A percentile compares a stretch with the other conserved stretches of the same genome.
Evolutionary conservation across 2,888 invertebrate genomes (phyloP).

Genomic region (Drosophila anomalata): DNA sequence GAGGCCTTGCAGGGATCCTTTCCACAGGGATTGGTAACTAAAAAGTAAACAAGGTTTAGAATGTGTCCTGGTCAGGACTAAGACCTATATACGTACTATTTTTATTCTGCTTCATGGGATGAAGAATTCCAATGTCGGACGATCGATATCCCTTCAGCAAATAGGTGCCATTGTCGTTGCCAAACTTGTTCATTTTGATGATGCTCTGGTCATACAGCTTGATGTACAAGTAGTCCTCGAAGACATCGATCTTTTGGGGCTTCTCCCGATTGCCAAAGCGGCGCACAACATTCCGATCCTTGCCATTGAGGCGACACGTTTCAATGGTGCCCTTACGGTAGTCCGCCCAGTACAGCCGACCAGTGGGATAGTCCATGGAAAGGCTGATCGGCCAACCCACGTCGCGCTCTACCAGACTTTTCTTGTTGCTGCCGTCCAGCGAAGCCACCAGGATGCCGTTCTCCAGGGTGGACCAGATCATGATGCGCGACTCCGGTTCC

Average conservation of each 20-base stretch:
- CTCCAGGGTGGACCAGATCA: conserved; percentile 92
- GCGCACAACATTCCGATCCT: conserved; percentile 86
- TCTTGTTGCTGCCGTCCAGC: conserved; percentile 87
- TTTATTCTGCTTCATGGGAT: conserved; percentile 87
- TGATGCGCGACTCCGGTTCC: conserved; percentile 86
- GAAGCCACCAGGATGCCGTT: conserved; percentile 87
- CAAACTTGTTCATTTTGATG: conserved; percentile 88
- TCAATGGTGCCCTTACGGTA: conserved; percentile 90
- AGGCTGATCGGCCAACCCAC: conserved; percentile 91
- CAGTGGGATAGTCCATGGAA: conserved; percentile 89
- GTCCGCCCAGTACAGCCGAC: conserved; percentile 93
- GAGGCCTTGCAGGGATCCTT: conserved; percentile 86
- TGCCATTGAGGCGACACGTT: conserved; percentile 88
- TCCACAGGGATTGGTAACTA: conserved; percentile 86
- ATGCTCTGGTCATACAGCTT: conserved; percentile 88
- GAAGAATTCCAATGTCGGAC: conserved; percentile 88
- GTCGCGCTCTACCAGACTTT: conserved; percentile 86
- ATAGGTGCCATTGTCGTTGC: conserved; percentile 85
- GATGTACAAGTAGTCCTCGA: conserved; percentile 89
- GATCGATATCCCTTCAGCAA: conserved; percentile 86
- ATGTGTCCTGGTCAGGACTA: neutral
- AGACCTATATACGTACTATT: conserved; percentile 82
- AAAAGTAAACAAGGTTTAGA: neutral
- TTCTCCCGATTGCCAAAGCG: conserved; percentile 86
- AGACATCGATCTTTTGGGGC: conserved; percentile 89